These are phyloP conservation scores for Kryptolebias ocellatus DNA, from an alignment of 2,797 vertebrate species.

Conservation along the genomic window DNA sequence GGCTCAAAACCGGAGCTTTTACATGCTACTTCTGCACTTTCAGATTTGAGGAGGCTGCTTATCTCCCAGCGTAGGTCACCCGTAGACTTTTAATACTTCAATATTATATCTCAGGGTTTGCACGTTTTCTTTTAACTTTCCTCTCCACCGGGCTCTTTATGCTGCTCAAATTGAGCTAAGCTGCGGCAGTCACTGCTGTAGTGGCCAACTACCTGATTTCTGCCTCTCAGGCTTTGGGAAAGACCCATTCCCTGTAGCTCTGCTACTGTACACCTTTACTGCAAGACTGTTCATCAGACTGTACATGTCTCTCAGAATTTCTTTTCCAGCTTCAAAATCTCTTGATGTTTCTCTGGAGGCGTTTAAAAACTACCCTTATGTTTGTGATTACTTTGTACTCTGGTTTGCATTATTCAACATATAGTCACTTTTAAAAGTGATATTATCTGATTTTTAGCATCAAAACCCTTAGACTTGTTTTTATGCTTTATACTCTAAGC, in stretches of 20 bases:
- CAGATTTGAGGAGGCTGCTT: not conserved
- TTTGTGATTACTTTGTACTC: too few relatives aligned
- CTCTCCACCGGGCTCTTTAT: too few relatives aligned
- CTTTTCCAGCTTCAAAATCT: not conserved
- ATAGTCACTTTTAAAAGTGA: too few relatives aligned
- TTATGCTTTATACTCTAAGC: not conserved
- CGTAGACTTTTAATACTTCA: not conserved
- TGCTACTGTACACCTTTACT: not conserved
- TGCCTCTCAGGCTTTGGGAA: not conserved
- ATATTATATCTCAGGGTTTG: not conserved
- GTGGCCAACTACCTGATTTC: not conserved
- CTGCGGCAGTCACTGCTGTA: too few relatives aligned
- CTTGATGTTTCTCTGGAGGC: too few relatives aligned
- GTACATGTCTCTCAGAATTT: not conserved
- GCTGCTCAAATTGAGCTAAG: too few relatives aligned
- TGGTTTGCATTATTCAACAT: too few relatives aligned
- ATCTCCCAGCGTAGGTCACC: conserved; percentile 2
- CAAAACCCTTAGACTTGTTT: not conserved
- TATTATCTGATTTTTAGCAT: too few relatives aligned
- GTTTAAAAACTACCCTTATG: not conserved
- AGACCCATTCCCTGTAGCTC: too few relatives aligned
- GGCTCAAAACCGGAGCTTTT: not conserved
- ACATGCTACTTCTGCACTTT: not conserved
- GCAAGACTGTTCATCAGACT: not conserved
- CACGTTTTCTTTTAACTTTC: too few relatives aligned